These are phyloP conservation scores for Xiphophorus maculatus DNA, from an alignment of 2,113 vertebrate species.

Conservation along the genomic window DNA sequence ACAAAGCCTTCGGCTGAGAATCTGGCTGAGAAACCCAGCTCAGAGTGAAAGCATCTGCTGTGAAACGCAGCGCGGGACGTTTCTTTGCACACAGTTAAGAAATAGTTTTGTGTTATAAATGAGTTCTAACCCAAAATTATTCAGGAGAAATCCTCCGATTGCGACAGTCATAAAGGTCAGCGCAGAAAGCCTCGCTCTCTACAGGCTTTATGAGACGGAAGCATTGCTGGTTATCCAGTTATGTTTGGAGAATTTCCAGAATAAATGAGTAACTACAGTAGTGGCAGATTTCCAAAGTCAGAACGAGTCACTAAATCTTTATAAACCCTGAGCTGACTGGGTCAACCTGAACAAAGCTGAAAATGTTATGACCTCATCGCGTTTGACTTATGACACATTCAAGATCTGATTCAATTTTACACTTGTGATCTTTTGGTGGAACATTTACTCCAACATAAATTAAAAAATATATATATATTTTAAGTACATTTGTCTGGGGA, in stretches of 20 bases:
- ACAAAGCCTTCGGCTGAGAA: background rate
- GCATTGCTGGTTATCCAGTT: background rate
- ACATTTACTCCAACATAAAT: too few relatives aligned
- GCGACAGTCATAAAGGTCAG: background rate
- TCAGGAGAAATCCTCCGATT: background rate
- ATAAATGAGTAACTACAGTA: background rate
- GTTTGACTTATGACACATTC: background rate
- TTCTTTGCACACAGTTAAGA: background rate
- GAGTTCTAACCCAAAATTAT: background rate
- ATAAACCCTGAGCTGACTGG: background rate
- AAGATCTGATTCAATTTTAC: too few relatives aligned
- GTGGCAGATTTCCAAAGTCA: background rate
- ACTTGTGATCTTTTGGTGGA: too few relatives aligned
- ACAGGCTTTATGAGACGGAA: background rate
- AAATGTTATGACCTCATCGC: background rate
- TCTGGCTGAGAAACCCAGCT: background rate
- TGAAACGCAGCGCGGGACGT: background rate
- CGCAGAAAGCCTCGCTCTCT: background rate
- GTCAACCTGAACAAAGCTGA: background rate
- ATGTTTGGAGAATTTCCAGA: background rate
- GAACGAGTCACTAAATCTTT: too few relatives aligned
- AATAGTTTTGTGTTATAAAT: background rate
- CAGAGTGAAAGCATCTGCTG: background rate
- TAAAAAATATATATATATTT: too few relatives aligned
- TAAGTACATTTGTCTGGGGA: too few relatives aligned